Conservation (phyloP, 2,113 vertebrate species). For the Leptodactylus fuscus region DNA sequence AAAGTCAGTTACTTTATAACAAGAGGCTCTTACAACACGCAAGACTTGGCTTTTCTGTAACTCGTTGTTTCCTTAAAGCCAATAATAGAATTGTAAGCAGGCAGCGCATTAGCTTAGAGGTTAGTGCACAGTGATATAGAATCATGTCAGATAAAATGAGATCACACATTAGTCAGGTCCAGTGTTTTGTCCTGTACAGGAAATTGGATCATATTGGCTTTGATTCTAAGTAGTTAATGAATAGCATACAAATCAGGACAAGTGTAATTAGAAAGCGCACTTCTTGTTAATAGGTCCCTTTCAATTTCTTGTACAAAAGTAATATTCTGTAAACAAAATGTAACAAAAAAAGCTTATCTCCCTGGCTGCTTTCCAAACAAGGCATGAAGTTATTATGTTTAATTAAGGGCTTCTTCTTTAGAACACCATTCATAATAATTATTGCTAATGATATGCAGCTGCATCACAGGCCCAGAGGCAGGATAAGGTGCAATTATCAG, state of each 20-base stretch:
- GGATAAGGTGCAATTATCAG: slow-evolving; percentile 46
- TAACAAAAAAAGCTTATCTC: slow-evolving; percentile 61
- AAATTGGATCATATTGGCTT: slow-evolving; percentile 53
- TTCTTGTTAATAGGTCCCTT: slow-evolving; percentile 67
- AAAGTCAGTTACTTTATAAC: neutral
- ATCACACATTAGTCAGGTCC: slow-evolving; percentile 15
- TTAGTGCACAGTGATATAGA: neutral
- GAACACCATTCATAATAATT: slow-evolving; percentile 57
- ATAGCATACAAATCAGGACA: slow-evolving; percentile 63
- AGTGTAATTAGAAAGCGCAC: slow-evolving; percentile 65
- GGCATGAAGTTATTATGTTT: slow-evolving; percentile 64
- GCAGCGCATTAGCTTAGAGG: neutral
- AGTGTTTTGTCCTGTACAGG: slow-evolving; percentile 55
- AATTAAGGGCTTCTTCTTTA: slow-evolving; percentile 62
- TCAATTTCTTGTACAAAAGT: slow-evolving; percentile 59
- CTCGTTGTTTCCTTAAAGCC: slow-evolving; percentile 30
- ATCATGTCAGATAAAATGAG: neutral
- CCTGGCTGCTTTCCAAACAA: slow-evolving; percentile 62
- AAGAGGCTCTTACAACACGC: neutral
- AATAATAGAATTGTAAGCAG: slow-evolving; percentile 42
- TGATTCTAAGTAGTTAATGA: slow-evolving; percentile 61
- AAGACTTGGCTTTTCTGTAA: slow-evolving; percentile 30
- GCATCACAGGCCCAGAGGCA: slow-evolving; percentile 31
- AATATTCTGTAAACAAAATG: slow-evolving; percentile 62
- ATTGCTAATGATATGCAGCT: slow-evolving; percentile 60